Conservation (phyloP, 2,888 invertebrate species). For the Cryptosula pallasiana region DNA sequence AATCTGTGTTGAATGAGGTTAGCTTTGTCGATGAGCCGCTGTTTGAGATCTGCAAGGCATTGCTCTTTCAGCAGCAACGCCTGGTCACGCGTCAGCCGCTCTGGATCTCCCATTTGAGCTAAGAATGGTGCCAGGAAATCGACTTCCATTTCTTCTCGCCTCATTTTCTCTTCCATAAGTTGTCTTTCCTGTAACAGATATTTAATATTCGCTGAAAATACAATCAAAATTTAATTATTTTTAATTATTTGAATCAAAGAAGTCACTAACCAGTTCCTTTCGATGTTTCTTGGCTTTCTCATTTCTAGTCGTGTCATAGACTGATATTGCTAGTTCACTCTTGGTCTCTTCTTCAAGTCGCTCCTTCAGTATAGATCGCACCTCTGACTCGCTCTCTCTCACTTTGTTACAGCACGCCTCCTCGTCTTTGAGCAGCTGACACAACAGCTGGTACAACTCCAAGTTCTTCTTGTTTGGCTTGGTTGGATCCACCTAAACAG, state of each 20-base stretch:
- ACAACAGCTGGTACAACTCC: slow-evolving; percentile 49
- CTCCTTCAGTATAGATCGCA: slow-evolving; percentile 45
- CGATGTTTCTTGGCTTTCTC: slow-evolving; percentile 53
- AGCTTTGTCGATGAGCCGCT: slow-evolving; percentile 52
- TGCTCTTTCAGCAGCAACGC: slow-evolving; percentile 50
- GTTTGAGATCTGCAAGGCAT: slow-evolving; percentile 51
- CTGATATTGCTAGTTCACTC: slow-evolving; percentile 48
- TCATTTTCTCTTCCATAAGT: slow-evolving; percentile 46
- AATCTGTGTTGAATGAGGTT: slow-evolving; percentile 54
- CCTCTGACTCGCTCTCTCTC: slow-evolving; percentile 52
- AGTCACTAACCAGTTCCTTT: slow-evolving; percentile 43
- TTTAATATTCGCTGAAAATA: too few relatives aligned
- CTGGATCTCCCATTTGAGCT: slow-evolving; percentile 49
- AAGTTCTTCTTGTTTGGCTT: slow-evolving; percentile 46
- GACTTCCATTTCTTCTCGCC: slow-evolving; percentile 52
- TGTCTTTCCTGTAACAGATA: slow-evolving; percentile 32
- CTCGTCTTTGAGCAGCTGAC: slow-evolving; percentile 46
- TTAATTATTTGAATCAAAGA: too few relatives aligned
- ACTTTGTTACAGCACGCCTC: slow-evolving; percentile 41
- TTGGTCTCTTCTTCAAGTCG: slow-evolving; percentile 47
- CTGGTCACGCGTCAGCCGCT: slow-evolving; percentile 40
- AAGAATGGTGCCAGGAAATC: slow-evolving; percentile 54
- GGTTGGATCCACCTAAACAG: slow-evolving; percentile 44
- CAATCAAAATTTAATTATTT: too few relatives aligned
- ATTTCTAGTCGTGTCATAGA: slow-evolving; percentile 53